Evolutionary conservation across 2,888 invertebrate species (phyloP).

Genomic region (Drosophila siamana): DNA sequence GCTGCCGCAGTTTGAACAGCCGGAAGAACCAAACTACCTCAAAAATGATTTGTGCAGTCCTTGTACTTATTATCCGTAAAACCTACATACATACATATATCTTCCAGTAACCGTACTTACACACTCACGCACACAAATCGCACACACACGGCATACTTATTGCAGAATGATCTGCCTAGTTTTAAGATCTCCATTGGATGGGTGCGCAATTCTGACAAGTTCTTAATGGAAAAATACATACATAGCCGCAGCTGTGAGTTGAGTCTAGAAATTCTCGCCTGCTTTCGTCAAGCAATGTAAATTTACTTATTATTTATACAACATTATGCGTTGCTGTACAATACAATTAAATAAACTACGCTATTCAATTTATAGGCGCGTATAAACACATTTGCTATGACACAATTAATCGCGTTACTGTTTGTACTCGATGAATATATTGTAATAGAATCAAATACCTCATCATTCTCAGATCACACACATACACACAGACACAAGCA

Average conservation of each 20-base stretch:
- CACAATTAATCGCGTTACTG: constrained; percentile 16
- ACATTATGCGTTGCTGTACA: constrained; percentile 29
- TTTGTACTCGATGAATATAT: constrained; percentile 41
- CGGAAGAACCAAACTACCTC: constrained; percentile 76
- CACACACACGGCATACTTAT: constrained; percentile 17
- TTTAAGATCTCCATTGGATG: constrained; percentile 41
- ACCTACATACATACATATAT: constrained; percentile 7
- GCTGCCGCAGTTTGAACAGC: constrained; percentile 40
- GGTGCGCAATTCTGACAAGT: constrained; percentile 41
- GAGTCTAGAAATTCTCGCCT: constrained; percentile 14
- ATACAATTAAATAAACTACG: constrained; percentile 24
- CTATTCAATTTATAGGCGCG: constrained; percentile 32
- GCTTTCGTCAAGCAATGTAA: constrained; percentile 47
- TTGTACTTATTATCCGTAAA: constrained; percentile 43
- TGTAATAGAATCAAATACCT: constrained; percentile 73
- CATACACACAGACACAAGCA: constrained; percentile 13
- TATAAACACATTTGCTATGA: constrained; percentile 17
- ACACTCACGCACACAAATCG: constrained; percentile 21
- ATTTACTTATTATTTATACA: constrained; percentile 45
- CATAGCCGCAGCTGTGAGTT: constrained; percentile 27
- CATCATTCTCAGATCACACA: constrained; percentile 65
- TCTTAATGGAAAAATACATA: constrained; percentile 13
- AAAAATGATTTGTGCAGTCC: constrained; percentile 56
- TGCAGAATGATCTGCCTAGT: constrained; percentile 38
- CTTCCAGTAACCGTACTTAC: constrained; percentile 33